Base-by-base conservation (phyloP, 2,797 vertebrate genomes). In the Passerculus sandwichensis region DNA sequence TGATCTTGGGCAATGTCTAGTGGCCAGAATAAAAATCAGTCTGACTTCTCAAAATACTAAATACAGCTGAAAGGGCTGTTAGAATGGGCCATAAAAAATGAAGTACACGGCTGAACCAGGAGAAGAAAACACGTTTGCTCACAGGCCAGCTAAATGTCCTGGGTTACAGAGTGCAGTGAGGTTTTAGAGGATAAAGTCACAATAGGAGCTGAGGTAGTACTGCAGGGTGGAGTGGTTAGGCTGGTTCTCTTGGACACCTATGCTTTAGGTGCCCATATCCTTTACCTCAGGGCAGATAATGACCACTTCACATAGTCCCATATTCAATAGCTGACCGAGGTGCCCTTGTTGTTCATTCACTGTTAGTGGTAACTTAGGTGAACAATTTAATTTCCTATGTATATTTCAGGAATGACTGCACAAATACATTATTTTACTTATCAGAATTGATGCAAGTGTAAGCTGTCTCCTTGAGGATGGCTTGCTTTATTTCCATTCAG, bases 1-100 rank as follows among this genome's bases (percentile, higher is more conserved):
- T 75, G 79, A 84, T 67, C 62, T 17, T 79, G 76, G 81, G 34
- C 60, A 67, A 70, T 61, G 62, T 47, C 82, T 92, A 50, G 74
- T 76, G 69, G 56, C 56, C 45, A 69, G 73, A 86, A 82, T 57
- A 88, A 91, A 96, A 96, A 81, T 85, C 73, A 54, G 22, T 79
- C 47, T 91, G 76, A 81, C 76, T 53, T 73, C 53, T 90, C 76
- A 76, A 84, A 93, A 93, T 56, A 67, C 45, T 61, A 67, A 92
- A 79, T 44, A 44, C 30, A 86, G 56, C 74, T 44, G 48, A 81
- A 88, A 10, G 19, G 38, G 15, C 44, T 78, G 66, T 71, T 86
- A 73, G 85, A 94, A 91, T 32, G 60, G 76, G 17, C 25, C 82
- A 5, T 62, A 80, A 75, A 36, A 92, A 78, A 38, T 5, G 79